Conservation (phyloP, 2,888 invertebrate genomes). For the Metalampra italica region DNA sequence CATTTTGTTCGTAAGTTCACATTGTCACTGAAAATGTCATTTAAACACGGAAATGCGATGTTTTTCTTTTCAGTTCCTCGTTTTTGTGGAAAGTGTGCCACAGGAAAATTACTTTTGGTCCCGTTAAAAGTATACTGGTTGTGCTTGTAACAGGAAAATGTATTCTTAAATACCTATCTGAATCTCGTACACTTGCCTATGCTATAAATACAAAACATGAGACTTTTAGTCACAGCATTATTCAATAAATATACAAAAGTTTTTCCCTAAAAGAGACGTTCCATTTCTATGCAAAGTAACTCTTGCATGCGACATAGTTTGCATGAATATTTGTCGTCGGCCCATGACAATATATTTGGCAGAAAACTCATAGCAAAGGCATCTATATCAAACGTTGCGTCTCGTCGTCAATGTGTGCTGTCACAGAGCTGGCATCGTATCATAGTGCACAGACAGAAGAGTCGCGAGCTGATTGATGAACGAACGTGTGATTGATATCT, state of each 20-base stretch:
- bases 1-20: constrained; percentile 18
- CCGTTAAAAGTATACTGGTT: no score
- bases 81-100: no score
- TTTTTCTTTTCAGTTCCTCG: no score
- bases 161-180: no score
- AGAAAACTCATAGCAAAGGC: constrained; percentile 3
- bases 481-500: constrained; percentile 22
- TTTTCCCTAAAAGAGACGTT: background rate
- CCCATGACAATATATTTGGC: background rate
- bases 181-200: background rate
- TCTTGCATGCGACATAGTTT: background rate
- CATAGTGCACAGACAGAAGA: constrained; percentile 24
- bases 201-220: constrained; percentile 3
- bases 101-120: no score
- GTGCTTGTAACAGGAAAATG: no score
- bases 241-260: background rate
- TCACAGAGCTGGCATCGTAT: constrained; percentile 11
- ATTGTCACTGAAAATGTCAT: constrained; percentile 19
- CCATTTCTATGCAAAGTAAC: background rate
- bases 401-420: constrained; percentile 14
- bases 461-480: constrained; percentile 29
- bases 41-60: background rate
- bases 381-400: constrained; percentile 12
- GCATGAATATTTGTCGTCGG: background rate
- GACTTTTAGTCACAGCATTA: no score